Evolutionary conservation across 2,888 invertebrate species (phyloP).

Genomic region (Lomographa bimaculata): DNA sequence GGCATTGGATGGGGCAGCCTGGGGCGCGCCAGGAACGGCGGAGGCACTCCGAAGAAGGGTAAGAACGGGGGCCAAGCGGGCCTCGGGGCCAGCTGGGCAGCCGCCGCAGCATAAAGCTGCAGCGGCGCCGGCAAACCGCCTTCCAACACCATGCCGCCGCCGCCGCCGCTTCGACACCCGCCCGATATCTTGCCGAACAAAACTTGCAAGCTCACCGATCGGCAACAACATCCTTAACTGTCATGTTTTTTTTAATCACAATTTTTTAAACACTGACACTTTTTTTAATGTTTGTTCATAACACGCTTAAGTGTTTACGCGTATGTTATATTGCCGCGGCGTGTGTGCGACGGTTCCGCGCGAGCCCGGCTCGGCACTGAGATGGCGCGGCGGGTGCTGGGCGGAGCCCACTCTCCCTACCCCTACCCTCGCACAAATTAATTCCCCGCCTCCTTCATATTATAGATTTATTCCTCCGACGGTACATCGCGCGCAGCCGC

Average conservation of each 20-base stretch:
- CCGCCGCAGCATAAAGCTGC: conserved; percentile 88
- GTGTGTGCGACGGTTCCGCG: conserved; percentile 29
- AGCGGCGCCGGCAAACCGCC: conserved; percentile 87
- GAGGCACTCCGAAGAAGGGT: conserved; percentile 83
- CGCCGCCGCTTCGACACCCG: conserved; percentile 48
- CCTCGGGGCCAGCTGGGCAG: conserved; percentile 82
- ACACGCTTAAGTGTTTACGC: conserved; percentile 33
- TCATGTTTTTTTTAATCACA: conserved; percentile 40
- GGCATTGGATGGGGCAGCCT: conserved; percentile 70
- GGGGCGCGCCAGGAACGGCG: conserved; percentile 81
- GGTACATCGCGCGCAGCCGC: conserved; percentile 57
- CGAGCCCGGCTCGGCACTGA: conserved; percentile 62
- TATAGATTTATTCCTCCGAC: conserved; percentile 81
- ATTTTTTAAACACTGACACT: conserved; percentile 26
- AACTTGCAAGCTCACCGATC: conserved; percentile 39
- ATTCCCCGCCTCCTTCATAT: conserved; percentile 81
- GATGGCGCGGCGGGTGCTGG: conserved; percentile 71
- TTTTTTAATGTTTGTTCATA: conserved; percentile 35
- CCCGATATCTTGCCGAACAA: conserved; percentile 63
- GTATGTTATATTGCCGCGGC: conserved; percentile 30
- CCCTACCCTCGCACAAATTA: conserved; percentile 69
- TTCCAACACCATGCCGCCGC: conserved; percentile 85
- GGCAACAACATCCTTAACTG: conserved; percentile 52
- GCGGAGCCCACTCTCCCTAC: conserved; percentile 66
- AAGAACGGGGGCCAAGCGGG: conserved; percentile 86